Percentiles rank a stretch among this genome's conserved stretches.
phyloP scores from a whole-genome alignment of 2,797 vertebrate genomes.

The Streptopelia turtur region DNA sequence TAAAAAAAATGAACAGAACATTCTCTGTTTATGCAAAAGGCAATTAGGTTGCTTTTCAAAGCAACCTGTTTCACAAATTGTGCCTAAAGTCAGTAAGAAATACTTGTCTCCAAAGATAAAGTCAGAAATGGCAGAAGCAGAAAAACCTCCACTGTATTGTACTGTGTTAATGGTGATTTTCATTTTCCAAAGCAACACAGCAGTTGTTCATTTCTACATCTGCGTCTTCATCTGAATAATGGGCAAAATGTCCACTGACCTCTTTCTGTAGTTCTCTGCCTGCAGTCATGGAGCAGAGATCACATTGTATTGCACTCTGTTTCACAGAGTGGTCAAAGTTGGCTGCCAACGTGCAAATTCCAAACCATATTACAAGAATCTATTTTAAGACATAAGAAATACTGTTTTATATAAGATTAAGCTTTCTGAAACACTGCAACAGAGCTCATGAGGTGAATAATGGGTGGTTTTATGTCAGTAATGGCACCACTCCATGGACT shows the following conservation, averaged over 20 bases:
- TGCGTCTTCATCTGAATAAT: background rate
- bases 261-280: background rate
- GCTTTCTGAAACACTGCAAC: slow-evolving; percentile 3
- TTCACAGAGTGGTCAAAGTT: background rate
- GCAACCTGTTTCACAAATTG: background rate
- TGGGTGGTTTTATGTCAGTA: background rate
- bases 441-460: slow-evolving; percentile 26
- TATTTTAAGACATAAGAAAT: slow-evolving; percentile 28
- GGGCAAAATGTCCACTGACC: slow-evolving; percentile 3
- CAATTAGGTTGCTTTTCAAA: background rate
- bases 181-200: background rate
- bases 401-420: background rate
- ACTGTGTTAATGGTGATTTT: background rate
- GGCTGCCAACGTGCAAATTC: background rate
- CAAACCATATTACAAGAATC: background rate
- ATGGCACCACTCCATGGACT: slow-evolving; percentile 26
- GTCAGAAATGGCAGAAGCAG: background rate
- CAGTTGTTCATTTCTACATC: background rate
- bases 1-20: background rate
- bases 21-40: background rate
- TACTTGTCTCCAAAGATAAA: background rate
- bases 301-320: background rate
- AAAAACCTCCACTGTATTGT: background rate
- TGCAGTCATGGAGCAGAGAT: background rate
- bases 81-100: background rate